Evolutionary conservation across 2,888 invertebrate species (phyloP).

Genomic region (Aradus depressus): DNA sequence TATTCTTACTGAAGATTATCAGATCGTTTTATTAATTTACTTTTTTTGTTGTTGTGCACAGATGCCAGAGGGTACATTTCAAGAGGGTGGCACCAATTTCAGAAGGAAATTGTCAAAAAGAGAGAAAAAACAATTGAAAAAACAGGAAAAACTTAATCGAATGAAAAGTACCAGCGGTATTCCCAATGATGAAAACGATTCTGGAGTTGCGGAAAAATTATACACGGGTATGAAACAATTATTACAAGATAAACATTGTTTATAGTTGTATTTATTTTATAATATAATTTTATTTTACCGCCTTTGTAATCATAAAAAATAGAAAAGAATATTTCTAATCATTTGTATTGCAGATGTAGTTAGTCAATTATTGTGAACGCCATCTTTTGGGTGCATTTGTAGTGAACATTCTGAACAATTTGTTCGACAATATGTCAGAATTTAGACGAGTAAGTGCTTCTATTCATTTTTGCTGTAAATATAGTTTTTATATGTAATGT

Average conservation of each 20-base stretch:
- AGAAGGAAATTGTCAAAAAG: conserved; percentile 90
- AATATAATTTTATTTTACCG: neutral
- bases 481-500: no score
- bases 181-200: conserved; percentile 56
- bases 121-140: conserved; percentile 95
- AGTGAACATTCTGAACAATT: no score
- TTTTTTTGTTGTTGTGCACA: no score
- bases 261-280: neutral
- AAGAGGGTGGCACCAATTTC: conserved; percentile 71
- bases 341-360: neutral
- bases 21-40: neutral
- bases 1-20: conserved; percentile 6
- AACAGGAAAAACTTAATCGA: conserved; percentile 76
- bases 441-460: no score
- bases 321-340: neutral
- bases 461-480: no score
- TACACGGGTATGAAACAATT: conserved; percentile 55
- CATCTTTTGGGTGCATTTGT: neutral
- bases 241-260: neutral
- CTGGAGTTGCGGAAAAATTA: conserved; percentile 75
- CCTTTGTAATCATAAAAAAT: neutral
- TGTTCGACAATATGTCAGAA: no score
- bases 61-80: conserved; percentile 54
- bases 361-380: neutral
- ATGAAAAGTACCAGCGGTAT: conserved; percentile 53